Conservation (phyloP, 2,797 vertebrate species). For the Microctenopoma steveboyesi region DNA sequence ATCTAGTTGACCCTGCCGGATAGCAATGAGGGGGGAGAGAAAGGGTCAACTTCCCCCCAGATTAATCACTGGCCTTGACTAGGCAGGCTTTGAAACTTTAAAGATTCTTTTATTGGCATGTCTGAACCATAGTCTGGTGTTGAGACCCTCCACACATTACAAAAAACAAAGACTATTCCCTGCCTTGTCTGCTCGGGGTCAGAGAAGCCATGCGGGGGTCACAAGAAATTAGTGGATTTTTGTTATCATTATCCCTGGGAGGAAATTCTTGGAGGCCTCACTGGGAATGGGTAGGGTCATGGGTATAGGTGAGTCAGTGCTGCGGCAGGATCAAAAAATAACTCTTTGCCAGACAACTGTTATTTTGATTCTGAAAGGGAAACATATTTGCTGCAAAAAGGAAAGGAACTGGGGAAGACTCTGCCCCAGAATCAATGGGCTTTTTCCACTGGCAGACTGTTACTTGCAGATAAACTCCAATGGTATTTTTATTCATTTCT, state of each 20-base stretch:
- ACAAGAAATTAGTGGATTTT: slow-evolving; percentile 72
- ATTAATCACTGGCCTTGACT: slow-evolving; percentile 72
- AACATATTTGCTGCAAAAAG: slow-evolving; percentile 60
- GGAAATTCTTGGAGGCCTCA: slow-evolving; percentile 71
- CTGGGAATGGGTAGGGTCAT: slow-evolving; percentile 40
- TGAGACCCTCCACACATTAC: slow-evolving; percentile 41
- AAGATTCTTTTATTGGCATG: slow-evolving; percentile 54
- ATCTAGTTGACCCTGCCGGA: slow-evolving; percentile 54
- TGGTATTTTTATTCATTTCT: slow-evolving; percentile 34
- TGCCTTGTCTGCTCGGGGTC: slow-evolving; percentile 58
- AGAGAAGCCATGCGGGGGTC: slow-evolving; percentile 62
- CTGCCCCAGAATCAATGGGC: slow-evolving; percentile 34
- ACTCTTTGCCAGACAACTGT: slow-evolving; percentile 57
- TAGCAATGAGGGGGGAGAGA: slow-evolving; percentile 38
- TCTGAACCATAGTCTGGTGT: slow-evolving; percentile 40
- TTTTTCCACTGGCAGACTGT: slow-evolving; percentile 62
- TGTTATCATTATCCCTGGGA: slow-evolving; percentile 73
- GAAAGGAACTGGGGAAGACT: slow-evolving; percentile 48
- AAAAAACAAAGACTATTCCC: slow-evolving; percentile 50
- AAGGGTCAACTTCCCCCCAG: slow-evolving; percentile 50
- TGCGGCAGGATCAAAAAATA: slow-evolving; percentile 68
- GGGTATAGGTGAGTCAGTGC: slow-evolving; percentile 64
- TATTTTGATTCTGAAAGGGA: slow-evolving; percentile 70
- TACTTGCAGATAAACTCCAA: slow-evolving; percentile 54
- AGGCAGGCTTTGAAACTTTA: slow-evolving; percentile 69